A percentile compares a stretch with the other conserved stretches of the same genome.
Evolutionary conservation across 1,140 invertebrate species (phyloP).

Genomic region (Brevipalpus yothersi): DNA sequence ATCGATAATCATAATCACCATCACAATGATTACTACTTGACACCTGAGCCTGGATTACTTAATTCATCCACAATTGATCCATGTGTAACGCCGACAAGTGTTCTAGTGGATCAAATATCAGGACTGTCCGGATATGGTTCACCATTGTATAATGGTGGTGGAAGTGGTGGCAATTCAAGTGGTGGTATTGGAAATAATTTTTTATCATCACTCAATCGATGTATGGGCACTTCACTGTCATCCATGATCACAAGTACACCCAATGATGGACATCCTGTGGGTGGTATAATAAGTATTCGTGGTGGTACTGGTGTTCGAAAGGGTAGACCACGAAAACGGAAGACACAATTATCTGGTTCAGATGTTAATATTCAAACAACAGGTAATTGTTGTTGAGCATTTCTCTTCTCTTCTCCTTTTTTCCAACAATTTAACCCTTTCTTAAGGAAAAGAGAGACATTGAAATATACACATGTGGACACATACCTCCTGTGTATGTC

Average conservation of each 20-base stretch:
- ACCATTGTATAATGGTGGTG: background rate
- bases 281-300: too few relatives aligned
- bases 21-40: background rate
- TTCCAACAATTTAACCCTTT: too few relatives aligned
- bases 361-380: background rate
- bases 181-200: background rate
- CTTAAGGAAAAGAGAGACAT: too few relatives aligned
- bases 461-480: too few relatives aligned
- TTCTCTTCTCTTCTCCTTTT: too few relatives aligned
- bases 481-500: too few relatives aligned
- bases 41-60: background rate
- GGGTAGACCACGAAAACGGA: conserved; percentile 12
- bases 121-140: background rate
- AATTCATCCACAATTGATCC: background rate
- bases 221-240: background rate
- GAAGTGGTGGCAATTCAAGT: background rate
- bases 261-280: too few relatives aligned
- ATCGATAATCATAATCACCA: background rate
- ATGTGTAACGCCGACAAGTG: background rate
- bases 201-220: background rate
- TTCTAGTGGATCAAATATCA: background rate
- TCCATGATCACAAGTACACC: too few relatives aligned
- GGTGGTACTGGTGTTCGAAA: conserved; percentile 7
- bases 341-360: conserved; percentile 11
- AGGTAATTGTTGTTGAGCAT: background rate